A percentile compares a stretch with the other conserved stretches of the same genome.
Evolutionary conservation across 2,888 invertebrate species (phyloP).

Genomic region (Lottia gigantea): DNA sequence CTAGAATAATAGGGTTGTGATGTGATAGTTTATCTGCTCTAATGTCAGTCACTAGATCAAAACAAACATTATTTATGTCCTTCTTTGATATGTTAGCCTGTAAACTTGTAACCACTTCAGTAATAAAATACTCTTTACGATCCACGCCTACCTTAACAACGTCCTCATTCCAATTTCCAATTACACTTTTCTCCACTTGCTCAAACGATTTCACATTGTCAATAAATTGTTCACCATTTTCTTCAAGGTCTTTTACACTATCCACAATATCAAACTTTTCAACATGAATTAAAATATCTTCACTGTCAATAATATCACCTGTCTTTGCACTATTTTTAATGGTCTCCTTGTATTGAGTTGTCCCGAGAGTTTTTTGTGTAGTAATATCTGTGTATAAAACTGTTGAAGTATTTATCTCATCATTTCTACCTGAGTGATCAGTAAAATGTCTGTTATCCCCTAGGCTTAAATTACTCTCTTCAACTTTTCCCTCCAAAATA

Average conservation of each 20-base stretch:
- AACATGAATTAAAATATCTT: no score
- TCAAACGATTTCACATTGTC: background rate
- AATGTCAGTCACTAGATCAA: background rate
- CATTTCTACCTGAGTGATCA: background rate
- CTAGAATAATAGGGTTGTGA: background rate
- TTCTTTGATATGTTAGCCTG: background rate
- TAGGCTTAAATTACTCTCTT: background rate
- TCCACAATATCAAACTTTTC: no score
- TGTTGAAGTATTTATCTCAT: background rate
- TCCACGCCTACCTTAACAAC: conserved; percentile 1
- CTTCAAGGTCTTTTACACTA: no score
- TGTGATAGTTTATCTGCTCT: background rate
- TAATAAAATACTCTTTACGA: conserved; percentile 4
- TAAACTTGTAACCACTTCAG: background rate
- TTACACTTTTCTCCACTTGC: background rate
- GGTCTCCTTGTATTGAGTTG: no score
- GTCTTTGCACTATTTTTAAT: no score
- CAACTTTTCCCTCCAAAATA: background rate
- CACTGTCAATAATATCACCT: no score
- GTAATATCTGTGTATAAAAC: background rate
- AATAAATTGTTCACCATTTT: background rate
- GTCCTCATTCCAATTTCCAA: background rate
- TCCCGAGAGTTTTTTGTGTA: no score
- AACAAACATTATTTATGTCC: background rate
- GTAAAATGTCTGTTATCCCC: background rate